Conservation (phyloP, 2,888 invertebrate species). For the Entomobrya proxima region DNA sequence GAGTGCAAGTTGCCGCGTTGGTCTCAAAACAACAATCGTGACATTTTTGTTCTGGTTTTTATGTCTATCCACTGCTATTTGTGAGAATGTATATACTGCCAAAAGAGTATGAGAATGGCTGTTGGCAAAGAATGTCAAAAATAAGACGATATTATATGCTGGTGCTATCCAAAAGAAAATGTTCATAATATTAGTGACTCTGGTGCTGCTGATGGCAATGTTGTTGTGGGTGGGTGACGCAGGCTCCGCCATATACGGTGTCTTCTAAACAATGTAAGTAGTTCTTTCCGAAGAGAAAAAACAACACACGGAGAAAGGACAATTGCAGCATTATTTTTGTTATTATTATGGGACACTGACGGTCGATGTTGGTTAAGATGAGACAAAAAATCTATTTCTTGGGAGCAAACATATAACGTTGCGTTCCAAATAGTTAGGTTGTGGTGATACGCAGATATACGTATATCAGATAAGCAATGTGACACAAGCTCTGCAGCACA, state of each 20-base stretch:
- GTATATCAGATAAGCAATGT: too few relatives aligned
- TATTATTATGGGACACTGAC: conserved; percentile 12
- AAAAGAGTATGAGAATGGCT: conserved; percentile 20
- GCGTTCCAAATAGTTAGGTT: too few relatives aligned
- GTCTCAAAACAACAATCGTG: conserved; percentile 25
- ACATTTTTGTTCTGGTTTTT: conserved; percentile 25
- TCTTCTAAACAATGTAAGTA: neutral
- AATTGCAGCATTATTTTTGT: conserved; percentile 24
- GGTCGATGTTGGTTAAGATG: conserved; percentile 2
- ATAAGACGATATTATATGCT: neutral
- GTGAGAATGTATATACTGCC: neutral
- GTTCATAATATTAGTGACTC: neutral
- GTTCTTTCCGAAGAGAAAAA: neutral
- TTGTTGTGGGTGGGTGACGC: conserved; percentile 21
- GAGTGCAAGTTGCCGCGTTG: conserved; percentile 20
- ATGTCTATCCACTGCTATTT: neutral
- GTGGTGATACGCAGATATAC: too few relatives aligned
- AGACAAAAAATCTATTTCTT: neutral
- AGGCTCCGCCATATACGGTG: neutral
- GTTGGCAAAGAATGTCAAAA: conserved; percentile 40
- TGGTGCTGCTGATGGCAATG: neutral
- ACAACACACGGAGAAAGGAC: neutral
- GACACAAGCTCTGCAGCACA: too few relatives aligned
- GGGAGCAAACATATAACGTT: too few relatives aligned
- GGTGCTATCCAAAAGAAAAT: neutral